These are phyloP conservation scores for Virgularia gustaviana DNA, from an alignment of 92 coral and sea anemone genomes.

Conservation along the genomic window DNA sequence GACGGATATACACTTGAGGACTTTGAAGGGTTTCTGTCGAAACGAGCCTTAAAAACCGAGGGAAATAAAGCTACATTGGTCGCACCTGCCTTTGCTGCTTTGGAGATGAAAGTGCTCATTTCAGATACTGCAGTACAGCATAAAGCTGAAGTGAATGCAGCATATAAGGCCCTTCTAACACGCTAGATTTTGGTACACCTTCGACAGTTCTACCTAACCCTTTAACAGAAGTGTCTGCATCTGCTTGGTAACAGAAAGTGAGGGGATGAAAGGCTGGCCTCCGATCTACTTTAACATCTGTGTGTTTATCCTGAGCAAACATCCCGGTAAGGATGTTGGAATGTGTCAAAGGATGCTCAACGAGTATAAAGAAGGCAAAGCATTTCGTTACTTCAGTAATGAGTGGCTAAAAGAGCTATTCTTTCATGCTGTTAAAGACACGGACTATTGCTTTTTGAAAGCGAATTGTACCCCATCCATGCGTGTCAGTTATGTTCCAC, in stretches of 20 bases:
- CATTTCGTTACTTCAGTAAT: conserved; percentile 6
- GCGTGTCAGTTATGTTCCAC: conserved; percentile 38
- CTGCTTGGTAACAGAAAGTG: neutral
- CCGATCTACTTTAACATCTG: neutral
- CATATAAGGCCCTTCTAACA: neutral
- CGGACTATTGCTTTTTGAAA: conserved; percentile 40
- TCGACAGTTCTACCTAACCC: neutral
- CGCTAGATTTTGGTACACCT: neutral
- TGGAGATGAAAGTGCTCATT: neutral
- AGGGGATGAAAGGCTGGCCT: neutral
- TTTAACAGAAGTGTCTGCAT: neutral
- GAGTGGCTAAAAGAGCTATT: conserved; percentile 42
- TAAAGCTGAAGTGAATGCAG: neutral
- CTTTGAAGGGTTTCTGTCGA: neutral
- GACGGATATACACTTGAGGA: neutral
- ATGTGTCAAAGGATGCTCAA: neutral
- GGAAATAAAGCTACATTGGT: neutral
- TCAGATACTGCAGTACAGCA: neutral
- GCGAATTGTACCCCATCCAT: conserved; percentile 36
- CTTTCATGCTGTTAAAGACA: conserved; percentile 22
- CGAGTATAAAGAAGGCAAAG: conserved; percentile 7
- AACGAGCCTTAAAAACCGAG: neutral
- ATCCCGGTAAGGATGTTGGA: conserved; percentile 2
- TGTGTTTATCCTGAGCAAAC: neutral
- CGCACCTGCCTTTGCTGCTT: neutral